phyloP scores from a whole-genome alignment of 1,140 invertebrate species.

The Drosophila kikkawai region DNA sequence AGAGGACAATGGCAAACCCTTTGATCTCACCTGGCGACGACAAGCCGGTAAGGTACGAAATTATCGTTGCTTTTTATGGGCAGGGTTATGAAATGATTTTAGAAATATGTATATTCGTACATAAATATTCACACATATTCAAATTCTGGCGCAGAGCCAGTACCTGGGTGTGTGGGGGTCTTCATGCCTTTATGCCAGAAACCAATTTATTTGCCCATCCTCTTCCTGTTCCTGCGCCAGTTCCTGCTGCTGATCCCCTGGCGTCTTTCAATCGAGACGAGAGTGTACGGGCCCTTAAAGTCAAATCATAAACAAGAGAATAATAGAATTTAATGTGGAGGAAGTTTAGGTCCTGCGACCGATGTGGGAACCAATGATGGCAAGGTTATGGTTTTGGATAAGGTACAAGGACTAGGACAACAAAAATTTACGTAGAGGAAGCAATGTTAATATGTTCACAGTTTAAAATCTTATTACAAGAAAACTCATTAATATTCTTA shows the following conservation, averaged over 20 bases:
- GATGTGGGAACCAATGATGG: background rate
- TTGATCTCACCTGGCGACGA: conserved; percentile 57
- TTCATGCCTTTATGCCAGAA: conserved; percentile 56
- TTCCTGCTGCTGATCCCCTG: conserved; percentile 18
- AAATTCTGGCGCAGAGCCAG: conserved; percentile 34
- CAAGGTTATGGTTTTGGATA: background rate
- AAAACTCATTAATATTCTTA: background rate
- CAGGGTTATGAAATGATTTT: conserved; percentile 44
- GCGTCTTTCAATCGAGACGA: conserved; percentile 27
- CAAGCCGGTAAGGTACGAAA: conserved; percentile 23
- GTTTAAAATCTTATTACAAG: background rate
- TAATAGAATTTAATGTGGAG: conserved; percentile 39
- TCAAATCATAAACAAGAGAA: conserved; percentile 50
- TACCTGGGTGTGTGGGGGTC: background rate
- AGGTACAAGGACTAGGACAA: background rate
- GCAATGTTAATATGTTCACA: background rate
- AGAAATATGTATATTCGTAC: conserved; percentile 20
- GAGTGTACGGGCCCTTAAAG: conserved; percentile 32
- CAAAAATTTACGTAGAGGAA: background rate
- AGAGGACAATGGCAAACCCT: conserved; percentile 48
- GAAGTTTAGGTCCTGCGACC: background rate
- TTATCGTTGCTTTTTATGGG: conserved; percentile 53
- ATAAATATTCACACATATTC: conserved; percentile 59
- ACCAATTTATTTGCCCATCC: conserved; percentile 64
- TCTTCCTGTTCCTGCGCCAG: conserved; percentile 32